Percentiles rank a stretch among this genome's conserved stretches.
Conservation (phyloP, 1,140 invertebrate genomes). For the Melanaphis sacchari region DNA sequence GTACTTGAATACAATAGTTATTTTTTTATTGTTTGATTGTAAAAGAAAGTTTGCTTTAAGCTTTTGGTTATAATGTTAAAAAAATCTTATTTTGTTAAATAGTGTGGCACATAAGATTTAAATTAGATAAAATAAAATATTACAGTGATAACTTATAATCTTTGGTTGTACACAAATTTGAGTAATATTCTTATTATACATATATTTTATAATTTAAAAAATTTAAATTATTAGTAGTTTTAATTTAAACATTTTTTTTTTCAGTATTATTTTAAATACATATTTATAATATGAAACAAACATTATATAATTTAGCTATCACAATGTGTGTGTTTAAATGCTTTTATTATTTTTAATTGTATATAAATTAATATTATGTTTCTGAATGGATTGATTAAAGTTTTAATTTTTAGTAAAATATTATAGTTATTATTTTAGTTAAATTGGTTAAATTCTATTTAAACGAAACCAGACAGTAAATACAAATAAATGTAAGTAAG, state of each 20-base stretch:
- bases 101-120: conserved; percentile 11
- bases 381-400: neutral
- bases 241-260: neutral
- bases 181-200: neutral
- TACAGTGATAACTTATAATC: neutral
- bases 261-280: conserved; percentile 19
- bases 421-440: neutral
- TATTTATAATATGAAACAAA: neutral
- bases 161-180: neutral
- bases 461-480: neutral
- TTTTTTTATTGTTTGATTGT: neutral
- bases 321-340: conserved; percentile 26
- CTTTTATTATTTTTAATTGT: neutral
- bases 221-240: neutral
- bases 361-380: neutral
- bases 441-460: neutral
- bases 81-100: neutral
- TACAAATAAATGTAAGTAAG: neutral
- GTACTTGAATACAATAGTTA: neutral
- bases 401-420: neutral
- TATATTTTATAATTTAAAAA: neutral
- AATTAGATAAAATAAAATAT: conserved; percentile 7
- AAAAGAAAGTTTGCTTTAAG: neutral
- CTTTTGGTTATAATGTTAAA: neutral
- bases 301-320: neutral